Conservation (phyloP, 2,888 invertebrate genomes). For the Pandemis heparana region DNA sequence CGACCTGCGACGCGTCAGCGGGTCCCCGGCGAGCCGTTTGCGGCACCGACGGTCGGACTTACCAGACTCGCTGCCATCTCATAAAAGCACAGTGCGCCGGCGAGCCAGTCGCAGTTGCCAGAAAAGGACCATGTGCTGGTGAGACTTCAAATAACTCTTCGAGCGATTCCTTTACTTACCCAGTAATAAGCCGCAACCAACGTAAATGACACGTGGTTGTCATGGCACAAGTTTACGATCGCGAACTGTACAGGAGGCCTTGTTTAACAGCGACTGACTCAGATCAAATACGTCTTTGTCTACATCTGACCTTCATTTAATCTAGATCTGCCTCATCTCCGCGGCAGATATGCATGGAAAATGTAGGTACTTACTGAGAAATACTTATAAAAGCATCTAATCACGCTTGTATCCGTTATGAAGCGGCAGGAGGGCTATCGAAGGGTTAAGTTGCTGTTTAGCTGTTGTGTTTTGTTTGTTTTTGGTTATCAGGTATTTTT, state of each 20-base stretch:
- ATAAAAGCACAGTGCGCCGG: conserved; percentile 91
- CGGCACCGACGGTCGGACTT: conserved; percentile 93
- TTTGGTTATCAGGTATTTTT: neutral
- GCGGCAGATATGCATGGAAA: neutral
- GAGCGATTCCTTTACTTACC: neutral
- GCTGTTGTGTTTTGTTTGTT: neutral
- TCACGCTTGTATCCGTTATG: neutral
- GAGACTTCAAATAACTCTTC: no score
- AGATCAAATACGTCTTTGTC: conserved; percentile 38
- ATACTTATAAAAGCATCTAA: neutral
- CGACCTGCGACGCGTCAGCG: conserved; percentile 74
- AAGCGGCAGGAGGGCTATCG: neutral
- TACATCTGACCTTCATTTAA: conserved; percentile 35
- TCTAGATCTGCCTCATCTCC: conserved; percentile 17
- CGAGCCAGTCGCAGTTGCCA: conserved; percentile 89
- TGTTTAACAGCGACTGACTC: conserved; percentile 28
- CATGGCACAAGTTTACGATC: conserved; percentile 28
- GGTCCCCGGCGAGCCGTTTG: conserved; percentile 87
- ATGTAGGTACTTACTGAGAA: neutral
- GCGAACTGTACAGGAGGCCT: conserved; percentile 24
- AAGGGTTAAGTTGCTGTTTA: neutral
- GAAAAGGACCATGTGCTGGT: conserved; percentile 91
- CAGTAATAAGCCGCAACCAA: neutral
- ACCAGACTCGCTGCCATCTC: conserved; percentile 92
- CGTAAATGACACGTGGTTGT: conserved; percentile 1